phyloP scores from a whole-genome alignment of 2,113 vertebrate species.

The Chaetodon trifascialis region DNA sequence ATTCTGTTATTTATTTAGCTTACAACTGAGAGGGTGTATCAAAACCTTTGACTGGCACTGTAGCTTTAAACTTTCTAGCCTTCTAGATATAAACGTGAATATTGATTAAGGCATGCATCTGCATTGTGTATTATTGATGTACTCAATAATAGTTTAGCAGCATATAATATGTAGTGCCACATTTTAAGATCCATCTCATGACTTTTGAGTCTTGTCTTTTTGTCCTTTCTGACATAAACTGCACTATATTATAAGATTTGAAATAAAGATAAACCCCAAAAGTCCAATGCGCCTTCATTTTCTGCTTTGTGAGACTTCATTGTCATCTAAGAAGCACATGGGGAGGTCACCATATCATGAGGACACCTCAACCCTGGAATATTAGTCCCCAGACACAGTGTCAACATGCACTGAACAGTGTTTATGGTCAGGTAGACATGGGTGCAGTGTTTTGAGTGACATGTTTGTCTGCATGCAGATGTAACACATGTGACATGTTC shows the following conservation, averaged over 20 bases:
- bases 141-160: neutral
- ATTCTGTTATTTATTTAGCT: no score
- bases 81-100: neutral
- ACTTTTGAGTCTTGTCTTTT: neutral
- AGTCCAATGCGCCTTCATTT: neutral
- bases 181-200: neutral
- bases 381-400: neutral
- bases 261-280: neutral
- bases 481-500: conserved; percentile 23
- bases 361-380: neutral
- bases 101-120: neutral
- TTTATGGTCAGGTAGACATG: neutral
- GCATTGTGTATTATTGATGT: neutral
- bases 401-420: neutral
- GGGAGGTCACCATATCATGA: neutral
- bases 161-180: neutral
- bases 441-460: conserved; percentile 48
- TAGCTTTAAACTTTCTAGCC: neutral
- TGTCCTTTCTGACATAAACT: neutral
- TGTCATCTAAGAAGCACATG: neutral
- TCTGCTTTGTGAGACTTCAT: neutral
- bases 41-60: neutral
- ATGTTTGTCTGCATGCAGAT: conserved; percentile 54
- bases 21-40: no score
- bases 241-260: neutral